Evolutionary conservation across 2,797 vertebrate genomes (phyloP).

Genomic region (Sus cebifrons): DNA sequence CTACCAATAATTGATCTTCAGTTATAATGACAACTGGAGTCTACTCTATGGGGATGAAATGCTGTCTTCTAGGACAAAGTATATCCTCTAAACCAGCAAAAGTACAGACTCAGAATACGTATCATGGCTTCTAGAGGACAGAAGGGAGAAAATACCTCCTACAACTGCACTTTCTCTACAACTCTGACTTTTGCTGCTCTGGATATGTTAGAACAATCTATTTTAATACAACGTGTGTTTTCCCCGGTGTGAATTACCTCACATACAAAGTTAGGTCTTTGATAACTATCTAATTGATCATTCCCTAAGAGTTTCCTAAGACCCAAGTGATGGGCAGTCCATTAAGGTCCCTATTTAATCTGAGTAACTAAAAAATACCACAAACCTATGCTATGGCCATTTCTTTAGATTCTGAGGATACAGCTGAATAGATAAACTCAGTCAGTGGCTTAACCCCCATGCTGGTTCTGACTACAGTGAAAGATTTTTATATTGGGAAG

Average conservation of each 20-base stretch:
- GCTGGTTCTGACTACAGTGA: background rate
- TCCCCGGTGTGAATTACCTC: background rate
- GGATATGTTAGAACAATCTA: background rate
- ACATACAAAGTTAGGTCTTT: background rate
- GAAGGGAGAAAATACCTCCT: background rate
- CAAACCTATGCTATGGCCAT: background rate
- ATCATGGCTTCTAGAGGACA: background rate
- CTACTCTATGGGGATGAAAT: background rate
- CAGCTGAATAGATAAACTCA: background rate
- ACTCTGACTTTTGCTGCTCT: background rate
- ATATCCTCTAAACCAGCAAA: background rate
- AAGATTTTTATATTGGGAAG: background rate
- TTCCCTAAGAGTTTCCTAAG: background rate
- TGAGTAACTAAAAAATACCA: background rate
- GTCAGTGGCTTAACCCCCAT: background rate
- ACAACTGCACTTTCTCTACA: background rate
- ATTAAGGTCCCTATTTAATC: background rate
- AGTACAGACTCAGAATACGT: background rate
- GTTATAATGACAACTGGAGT: background rate
- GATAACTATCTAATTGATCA: background rate
- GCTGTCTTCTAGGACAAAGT: background rate
- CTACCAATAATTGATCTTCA: background rate
- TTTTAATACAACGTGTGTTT: background rate
- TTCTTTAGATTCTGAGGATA: background rate
- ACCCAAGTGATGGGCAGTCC: background rate